Conservation (phyloP, 2,797 vertebrate species). For the Ptychadena robeensis region DNA sequence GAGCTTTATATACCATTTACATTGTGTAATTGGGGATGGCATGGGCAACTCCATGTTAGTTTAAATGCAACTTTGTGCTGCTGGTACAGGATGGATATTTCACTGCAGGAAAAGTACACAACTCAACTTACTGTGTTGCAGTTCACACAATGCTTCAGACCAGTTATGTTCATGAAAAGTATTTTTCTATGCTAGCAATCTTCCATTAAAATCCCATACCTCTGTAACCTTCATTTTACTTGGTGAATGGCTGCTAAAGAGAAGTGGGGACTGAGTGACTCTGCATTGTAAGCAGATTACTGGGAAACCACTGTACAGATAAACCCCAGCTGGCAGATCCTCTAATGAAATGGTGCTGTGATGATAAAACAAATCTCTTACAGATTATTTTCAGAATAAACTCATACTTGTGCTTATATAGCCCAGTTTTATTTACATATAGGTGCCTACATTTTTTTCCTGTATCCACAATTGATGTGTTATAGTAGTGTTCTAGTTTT, state of each 20-base stretch:
- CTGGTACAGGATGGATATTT: too few relatives aligned
- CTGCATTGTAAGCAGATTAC: slow-evolving; percentile 55
- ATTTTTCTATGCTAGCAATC: too few relatives aligned
- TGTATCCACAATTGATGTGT: too few relatives aligned
- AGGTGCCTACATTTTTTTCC: not conserved
- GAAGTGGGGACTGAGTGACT: not conserved
- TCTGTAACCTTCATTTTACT: not conserved
- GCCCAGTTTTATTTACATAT: not conserved
- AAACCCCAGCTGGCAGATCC: slow-evolving; percentile 33
- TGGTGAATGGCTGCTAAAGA: not conserved
- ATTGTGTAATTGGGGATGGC: too few relatives aligned
- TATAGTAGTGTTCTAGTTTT: too few relatives aligned
- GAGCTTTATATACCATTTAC: too few relatives aligned
- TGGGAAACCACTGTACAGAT: slow-evolving; percentile 7
- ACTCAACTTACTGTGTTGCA: too few relatives aligned
- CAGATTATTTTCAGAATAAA: not conserved
- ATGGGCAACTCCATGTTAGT: too few relatives aligned
- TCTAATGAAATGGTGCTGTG: slow-evolving; percentile 31
- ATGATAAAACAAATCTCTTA: slow-evolving; percentile 5
- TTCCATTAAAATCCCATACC: too few relatives aligned
- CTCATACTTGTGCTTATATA: not conserved
- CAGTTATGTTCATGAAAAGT: not conserved
- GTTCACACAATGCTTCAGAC: too few relatives aligned
- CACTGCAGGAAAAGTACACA: too few relatives aligned
- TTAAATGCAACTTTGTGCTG: too few relatives aligned